These are phyloP conservation scores for Eulemur coronatus DNA, from an alignment of 2,797 vertebrate species.

Conservation along the genomic window DNA sequence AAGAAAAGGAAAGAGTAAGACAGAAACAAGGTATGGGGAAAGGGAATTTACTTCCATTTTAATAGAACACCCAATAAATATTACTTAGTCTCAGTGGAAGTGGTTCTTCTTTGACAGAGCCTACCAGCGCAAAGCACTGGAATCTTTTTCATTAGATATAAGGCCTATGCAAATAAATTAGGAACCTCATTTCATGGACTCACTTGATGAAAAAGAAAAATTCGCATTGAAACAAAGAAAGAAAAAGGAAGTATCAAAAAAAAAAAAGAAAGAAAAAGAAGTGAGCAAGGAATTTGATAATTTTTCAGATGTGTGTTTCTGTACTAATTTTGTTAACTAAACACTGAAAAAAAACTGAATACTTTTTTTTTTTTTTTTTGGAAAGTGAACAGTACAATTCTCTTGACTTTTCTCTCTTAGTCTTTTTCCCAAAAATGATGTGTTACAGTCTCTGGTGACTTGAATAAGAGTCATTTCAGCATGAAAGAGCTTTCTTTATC, in stretches of 20 bases:
- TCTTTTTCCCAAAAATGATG: not conserved
- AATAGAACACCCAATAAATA: not conserved
- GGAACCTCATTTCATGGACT: not conserved
- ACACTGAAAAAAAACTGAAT: not conserved
- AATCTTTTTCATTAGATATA: not conserved
- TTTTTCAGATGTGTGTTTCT: not conserved
- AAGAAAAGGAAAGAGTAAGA: not conserved
- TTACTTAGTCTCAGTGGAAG: not conserved
- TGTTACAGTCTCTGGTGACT: not conserved
- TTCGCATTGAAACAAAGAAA: not conserved
- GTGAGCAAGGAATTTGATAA: not conserved
- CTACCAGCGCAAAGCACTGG: not conserved
- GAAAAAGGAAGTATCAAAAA: not conserved
- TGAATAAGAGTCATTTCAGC: not conserved
- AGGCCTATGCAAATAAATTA: not conserved
- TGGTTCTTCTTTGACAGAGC: not conserved
- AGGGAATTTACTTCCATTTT: not conserved
- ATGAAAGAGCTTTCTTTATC: conserved; percentile 41
- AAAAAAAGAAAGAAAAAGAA: not conserved
- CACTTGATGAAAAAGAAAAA: conserved; percentile 16
- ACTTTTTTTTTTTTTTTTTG: not conserved
- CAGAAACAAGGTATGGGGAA: not conserved
- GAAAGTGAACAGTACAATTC: conserved; percentile 26
- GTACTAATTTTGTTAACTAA: not conserved
- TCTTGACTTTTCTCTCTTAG: not conserved